Evolutionary conservation across 2,888 invertebrate species (phyloP).

Genomic region (Diarsia brunnea): DNA sequence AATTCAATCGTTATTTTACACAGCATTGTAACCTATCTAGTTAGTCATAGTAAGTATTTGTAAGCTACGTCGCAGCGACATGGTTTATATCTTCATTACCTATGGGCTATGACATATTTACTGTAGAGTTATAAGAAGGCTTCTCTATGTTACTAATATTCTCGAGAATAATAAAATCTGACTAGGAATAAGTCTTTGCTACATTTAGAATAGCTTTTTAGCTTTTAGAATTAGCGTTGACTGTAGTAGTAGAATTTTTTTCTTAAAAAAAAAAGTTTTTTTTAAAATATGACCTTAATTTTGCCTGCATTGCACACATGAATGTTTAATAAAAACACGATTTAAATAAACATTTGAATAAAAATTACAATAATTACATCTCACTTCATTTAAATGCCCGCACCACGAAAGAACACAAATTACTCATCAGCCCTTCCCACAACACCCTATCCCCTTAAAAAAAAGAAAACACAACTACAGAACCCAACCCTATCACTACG

Average conservation of each 20-base stretch:
- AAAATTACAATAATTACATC: not conserved
- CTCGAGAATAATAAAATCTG: not conserved
- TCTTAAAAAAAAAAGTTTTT: not conserved
- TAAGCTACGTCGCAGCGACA: not conserved
- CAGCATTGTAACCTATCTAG: not conserved
- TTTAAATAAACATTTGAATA: not conserved
- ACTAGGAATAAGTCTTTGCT: not conserved
- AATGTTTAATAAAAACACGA: not conserved
- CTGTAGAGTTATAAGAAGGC: not conserved
- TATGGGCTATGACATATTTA: not conserved
- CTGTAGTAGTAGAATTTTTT: not conserved
- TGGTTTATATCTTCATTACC: not conserved
- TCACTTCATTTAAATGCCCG: not conserved
- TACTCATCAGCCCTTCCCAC: not conserved
- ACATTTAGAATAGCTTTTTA: not conserved
- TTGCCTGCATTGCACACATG: no score
- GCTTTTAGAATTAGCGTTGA: no score
- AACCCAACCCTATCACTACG: not conserved
- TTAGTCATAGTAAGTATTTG: not conserved
- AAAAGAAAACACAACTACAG: constrained; percentile 11
- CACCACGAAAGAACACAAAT: not conserved
- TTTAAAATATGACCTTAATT: no score
- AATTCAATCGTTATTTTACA: not conserved
- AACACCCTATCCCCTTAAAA: not conserved
- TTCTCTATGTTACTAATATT: not conserved